Evolutionary conservation across 1,140 invertebrate genomes (phyloP).

Genomic region (Apis cerana): DNA sequence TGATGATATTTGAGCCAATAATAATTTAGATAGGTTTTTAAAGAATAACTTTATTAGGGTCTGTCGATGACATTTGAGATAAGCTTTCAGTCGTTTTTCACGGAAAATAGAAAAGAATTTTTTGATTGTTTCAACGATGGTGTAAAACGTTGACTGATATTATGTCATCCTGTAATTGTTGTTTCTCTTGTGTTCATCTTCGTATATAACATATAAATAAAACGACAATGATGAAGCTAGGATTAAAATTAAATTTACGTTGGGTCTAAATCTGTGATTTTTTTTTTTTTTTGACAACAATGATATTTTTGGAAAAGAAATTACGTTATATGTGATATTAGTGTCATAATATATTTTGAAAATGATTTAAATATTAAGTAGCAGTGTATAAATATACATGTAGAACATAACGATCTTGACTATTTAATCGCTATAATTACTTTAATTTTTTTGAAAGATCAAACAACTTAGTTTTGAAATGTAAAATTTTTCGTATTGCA

Average conservation of each 20-base stretch:
- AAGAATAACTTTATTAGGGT: too few relatives aligned
- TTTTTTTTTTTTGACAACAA: not conserved
- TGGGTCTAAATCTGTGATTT: not conserved
- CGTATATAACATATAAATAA: not conserved
- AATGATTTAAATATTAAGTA: too few relatives aligned
- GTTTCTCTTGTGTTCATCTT: not conserved
- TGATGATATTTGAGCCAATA: too few relatives aligned
- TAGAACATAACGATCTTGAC: too few relatives aligned
- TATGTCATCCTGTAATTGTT: not conserved
- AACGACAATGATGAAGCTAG: not conserved
- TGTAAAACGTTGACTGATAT: not conserved
- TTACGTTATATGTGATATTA: too few relatives aligned
- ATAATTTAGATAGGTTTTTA: too few relatives aligned
- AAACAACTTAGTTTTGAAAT: too few relatives aligned
- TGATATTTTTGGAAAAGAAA: not conserved
- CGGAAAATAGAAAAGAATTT: not conserved
- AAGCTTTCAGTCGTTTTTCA: too few relatives aligned
- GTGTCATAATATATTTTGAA: too few relatives aligned
- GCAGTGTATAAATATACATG: not conserved
- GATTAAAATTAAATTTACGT: conserved; percentile 2
- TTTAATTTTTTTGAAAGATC: too few relatives aligned
- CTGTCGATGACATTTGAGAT: too few relatives aligned
- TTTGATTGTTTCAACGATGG: not conserved
- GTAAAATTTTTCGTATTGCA: too few relatives aligned
- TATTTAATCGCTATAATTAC: not conserved